Evolutionary conservation across 2,888 invertebrate genomes (phyloP), one percentile per base, ranked within the genome.

Genomic region (Nebria brevicollis): DNA sequence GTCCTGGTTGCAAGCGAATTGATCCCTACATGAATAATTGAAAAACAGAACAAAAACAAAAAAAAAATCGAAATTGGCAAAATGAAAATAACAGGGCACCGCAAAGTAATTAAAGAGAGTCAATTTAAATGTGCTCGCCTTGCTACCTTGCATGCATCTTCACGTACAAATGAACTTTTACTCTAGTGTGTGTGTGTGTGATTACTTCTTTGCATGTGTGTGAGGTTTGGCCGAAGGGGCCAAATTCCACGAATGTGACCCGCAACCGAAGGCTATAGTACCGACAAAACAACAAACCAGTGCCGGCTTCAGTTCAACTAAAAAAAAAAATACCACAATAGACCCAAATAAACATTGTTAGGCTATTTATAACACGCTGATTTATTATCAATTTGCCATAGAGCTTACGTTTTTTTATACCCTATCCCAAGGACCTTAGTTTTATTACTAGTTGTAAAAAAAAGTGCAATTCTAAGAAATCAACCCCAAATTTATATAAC

Each of bases 231-330:
- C 73, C 73, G 41, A 73, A 70, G 70, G 73, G 43, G 73, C 41
- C 43, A 43, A 73, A 73, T 73, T 73, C 73, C 43, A 41, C 73
- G n/a, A 73, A 73, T 73, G 13, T 73, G 73, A 73, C 73, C 73
- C 41, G 73, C 43, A 73, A 73, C 73, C 73, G 26, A 34, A 73
- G 42, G 73, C 73, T 73, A 73, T 73, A 70, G 34, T 70, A 70
- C 70, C 70, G 34, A 70, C 70, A 70, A 25, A 70, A 70, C 70
- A 70, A 25, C 25, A 25, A 8, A 70, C 25, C 70, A 70, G 25
- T 25, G 68, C 68, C 68, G 68, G 20, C 68, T 54, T 54, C 54
- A 54, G 54, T 54, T 8, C 2, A 34, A 34, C 34, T 34, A 34
- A 54, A 8, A 13, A 54, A 54, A 11, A 13, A 54, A 54, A 11